These are phyloP conservation scores for Hafferia zeledoni DNA, from an alignment of 2,797 vertebrate genomes.

Conservation along the genomic window DNA sequence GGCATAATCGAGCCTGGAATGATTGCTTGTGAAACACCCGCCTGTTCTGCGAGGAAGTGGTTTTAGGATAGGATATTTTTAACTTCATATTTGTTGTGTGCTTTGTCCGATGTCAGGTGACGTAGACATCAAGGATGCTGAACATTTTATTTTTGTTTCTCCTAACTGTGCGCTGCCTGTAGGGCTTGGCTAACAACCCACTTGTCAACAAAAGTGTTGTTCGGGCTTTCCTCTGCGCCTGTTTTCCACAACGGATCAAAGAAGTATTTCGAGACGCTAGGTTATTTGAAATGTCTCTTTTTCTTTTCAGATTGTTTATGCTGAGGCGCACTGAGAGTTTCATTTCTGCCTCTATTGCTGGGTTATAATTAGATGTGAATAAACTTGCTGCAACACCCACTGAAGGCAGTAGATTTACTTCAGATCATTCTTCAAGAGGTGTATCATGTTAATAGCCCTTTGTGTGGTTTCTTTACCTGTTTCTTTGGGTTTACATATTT, in stretches of 20 bases:
- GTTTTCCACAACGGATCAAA: background rate
- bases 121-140: background rate
- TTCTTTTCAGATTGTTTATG: background rate
- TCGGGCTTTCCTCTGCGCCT: background rate
- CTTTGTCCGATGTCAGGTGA: background rate
- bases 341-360: background rate
- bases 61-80: background rate
- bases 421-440: background rate
- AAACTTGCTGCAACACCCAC: background rate
- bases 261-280: accelerated
- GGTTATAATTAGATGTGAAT: background rate
- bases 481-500: background rate
- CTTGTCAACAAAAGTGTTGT: background rate
- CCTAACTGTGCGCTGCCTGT: background rate
- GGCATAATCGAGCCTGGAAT: background rate
- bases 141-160: background rate
- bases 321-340: background rate
- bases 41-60: background rate
- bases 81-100: background rate
- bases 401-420: background rate
- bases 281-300: background rate
- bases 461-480: background rate
- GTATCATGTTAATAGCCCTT: background rate
- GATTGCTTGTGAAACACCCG: background rate
- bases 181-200: background rate